Base-by-base conservation (phyloP, 2,797 vertebrate genomes). In the Liparis tanakae region DNA sequence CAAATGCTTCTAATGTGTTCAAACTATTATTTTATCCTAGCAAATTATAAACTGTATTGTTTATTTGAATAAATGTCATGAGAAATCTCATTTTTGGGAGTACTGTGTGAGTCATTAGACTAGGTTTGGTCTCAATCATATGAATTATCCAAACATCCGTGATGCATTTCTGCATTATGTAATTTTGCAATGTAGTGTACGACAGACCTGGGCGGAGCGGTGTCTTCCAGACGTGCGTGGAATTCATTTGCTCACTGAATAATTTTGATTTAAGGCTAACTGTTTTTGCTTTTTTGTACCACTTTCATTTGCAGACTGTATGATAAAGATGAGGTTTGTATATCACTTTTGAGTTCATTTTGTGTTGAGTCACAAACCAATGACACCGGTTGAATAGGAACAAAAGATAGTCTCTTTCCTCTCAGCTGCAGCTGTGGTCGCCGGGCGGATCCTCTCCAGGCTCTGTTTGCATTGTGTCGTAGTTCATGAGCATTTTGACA, bases 61-160 rank as follows among this genome's bases (percentile, higher is more conserved):
- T 93, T 93, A 92, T 94, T 94, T 93, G 92, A 94, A 94, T 93
- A 94, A 94, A 94, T 94, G 92, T 94, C 88, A 93, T 94, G 83
- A 91, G 90, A 94, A 93, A 93, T 92, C 88, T 91, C 68, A 88
- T 89, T 86, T 84, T 92, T 88, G 87, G 83, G 87, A 92, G 89
- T 92, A 87, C 82, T 90, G 86, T 90, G 92, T 93, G 91, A 88
- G 84, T 94, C 88, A 93, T 91, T 94, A 92, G 89, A 92, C 68
- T 89, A 91, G 88, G 84, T 71, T 87, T 86, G 74, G 74, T 77
- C 79, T 87, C 76, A 75, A 72, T 84, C 80, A 81, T 72, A 72
- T 82, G 75, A 84, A 80, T 67, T 71, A 76, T 60, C 84, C 81
- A 82, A 89, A 89, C 81, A 90, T 78, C 72, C 75, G 85, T 68